Percentiles rank a stretch among this genome's conserved stretches.
Conservation (phyloP, 2,113 vertebrate species). For the Mustela lutreola region DNA sequence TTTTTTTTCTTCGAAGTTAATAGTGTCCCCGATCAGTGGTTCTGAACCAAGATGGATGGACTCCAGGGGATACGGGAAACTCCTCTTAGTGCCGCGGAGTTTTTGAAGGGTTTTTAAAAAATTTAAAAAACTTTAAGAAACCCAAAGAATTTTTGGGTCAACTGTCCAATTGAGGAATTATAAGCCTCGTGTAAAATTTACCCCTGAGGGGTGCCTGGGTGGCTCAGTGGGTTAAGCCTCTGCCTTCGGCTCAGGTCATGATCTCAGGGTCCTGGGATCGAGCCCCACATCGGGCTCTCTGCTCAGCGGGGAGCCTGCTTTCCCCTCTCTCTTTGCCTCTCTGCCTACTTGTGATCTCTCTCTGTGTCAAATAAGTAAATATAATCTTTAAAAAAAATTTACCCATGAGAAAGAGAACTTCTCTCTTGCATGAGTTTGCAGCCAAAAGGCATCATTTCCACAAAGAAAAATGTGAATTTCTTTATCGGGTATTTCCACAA, state of each 20-base stretch:
- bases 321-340: rapidly evolving
- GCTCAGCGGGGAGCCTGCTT: too few relatives aligned
- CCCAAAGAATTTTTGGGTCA: too few relatives aligned
- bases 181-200: too few relatives aligned
- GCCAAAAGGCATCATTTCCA: neutral
- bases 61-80: neutral
- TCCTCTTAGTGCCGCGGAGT: neutral
- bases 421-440: neutral
- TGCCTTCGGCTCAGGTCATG: too few relatives aligned
- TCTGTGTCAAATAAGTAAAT: too few relatives aligned
- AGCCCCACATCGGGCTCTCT: too few relatives aligned
- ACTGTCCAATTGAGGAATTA: too few relatives aligned
- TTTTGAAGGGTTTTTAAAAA: neutral
- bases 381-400: neutral
- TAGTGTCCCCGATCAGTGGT: conserved; percentile 49
- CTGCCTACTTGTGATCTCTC: too few relatives aligned
- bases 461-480: neutral
- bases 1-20: conserved; percentile 56
- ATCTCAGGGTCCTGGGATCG: too few relatives aligned
- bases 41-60: neutral
- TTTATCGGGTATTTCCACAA: neutral
- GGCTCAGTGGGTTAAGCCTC: too few relatives aligned
- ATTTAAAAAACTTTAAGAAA: neutral
- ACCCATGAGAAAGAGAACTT: neutral
- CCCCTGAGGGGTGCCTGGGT: too few relatives aligned